These are phyloP conservation scores for Camponotus floridanus DNA, from an alignment of 1,140 invertebrate genomes.

Conservation along the genomic window DNA sequence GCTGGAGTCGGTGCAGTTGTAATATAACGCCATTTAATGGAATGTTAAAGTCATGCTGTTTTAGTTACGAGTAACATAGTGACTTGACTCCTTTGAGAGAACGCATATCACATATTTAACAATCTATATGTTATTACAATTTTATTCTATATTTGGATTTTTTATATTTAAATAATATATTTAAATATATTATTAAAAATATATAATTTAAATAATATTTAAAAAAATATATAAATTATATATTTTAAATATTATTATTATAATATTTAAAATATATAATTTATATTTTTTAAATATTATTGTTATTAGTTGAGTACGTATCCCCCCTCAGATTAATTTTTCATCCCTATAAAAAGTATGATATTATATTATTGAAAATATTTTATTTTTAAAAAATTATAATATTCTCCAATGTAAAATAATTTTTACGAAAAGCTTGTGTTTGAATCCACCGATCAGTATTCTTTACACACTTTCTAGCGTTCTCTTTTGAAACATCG, in stretches of 20 bases:
- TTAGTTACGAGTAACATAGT: slow-evolving; percentile 32
- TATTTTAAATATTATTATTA: no score
- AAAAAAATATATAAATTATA: no score
- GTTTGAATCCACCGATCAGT: neutral
- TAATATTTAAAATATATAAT: no score
- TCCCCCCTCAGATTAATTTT: no score
- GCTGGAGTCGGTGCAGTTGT: slow-evolving; percentile 38
- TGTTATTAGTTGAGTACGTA: no score
- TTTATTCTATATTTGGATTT: neutral
- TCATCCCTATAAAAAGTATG: no score
- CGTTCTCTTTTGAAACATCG: neutral
- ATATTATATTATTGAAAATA: neutral
- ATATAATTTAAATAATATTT: no score
- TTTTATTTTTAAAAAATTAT: neutral
- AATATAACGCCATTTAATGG: slow-evolving; percentile 52
- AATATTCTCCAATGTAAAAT: neutral
- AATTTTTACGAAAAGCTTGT: slow-evolving; percentile 5
- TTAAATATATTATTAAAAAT: no score
- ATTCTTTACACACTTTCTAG: neutral
- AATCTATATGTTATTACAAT: neutral
- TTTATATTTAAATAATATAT: no score
- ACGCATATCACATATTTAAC: neutral
- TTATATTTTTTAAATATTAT: no score
- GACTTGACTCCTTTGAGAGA: slow-evolving; percentile 5
- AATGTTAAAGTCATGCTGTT: slow-evolving; percentile 48